Conservation (phyloP, 2,113 vertebrate genomes). For the Pseudorectes ferrugineus region DNA sequence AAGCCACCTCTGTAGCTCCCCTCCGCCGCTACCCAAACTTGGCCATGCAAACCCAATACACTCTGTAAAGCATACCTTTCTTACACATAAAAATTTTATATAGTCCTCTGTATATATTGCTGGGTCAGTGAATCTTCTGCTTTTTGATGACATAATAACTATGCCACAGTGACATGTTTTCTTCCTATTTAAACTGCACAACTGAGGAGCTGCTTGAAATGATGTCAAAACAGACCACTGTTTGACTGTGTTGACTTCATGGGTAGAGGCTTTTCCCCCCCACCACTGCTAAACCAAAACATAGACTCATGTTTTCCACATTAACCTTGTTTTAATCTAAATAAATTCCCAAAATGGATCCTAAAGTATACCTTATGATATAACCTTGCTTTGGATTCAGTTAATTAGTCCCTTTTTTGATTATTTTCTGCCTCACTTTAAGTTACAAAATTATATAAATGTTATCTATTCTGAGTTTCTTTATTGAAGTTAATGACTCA, state of each 20-base stretch:
- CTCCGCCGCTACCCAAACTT: accelerated
- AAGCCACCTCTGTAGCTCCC: too few species aligned
- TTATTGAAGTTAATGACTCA: background rate
- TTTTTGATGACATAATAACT: background rate
- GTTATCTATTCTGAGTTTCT: background rate
- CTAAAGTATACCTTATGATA: background rate
- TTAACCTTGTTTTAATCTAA: background rate
- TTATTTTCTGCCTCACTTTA: background rate
- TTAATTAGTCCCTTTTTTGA: background rate
- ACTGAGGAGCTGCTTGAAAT: background rate
- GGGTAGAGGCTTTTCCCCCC: accelerated
- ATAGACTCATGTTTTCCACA: background rate
- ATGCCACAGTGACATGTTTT: background rate
- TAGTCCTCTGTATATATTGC: background rate
- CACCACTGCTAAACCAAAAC: background rate
- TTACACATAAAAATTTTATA: background rate
- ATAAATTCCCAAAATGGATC: background rate
- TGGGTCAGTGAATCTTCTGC: background rate
- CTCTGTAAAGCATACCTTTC: background rate
- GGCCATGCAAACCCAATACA: background rate
- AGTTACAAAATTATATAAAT: background rate
- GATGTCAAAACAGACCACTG: background rate
- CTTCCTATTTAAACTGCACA: background rate
- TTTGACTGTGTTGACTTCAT: background rate
- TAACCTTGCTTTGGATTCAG: background rate